Evolutionary conservation across 64 coral and sea anemone genomes (phyloP).

Genomic region (Montipora sp.): DNA sequence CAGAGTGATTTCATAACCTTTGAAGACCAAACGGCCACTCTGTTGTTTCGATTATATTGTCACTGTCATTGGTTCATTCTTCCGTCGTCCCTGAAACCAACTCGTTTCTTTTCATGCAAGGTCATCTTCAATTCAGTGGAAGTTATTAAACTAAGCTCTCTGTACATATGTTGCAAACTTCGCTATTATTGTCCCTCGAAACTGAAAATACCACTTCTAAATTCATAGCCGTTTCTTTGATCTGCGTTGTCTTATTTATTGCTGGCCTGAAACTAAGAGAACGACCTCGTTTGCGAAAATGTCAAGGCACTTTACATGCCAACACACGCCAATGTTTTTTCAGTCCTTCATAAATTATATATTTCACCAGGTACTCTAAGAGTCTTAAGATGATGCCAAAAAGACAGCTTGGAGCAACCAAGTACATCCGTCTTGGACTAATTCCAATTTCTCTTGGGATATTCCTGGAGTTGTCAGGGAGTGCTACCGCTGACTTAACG

Average conservation of each 20-base stretch:
- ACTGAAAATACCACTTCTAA: too few relatives aligned
- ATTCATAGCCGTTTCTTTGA: too few relatives aligned
- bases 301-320: not conserved
- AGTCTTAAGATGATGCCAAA: not conserved
- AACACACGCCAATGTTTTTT: not conserved
- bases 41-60: too few relatives aligned
- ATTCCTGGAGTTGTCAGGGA: not conserved
- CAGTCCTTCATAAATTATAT: not conserved
- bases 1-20: too few relatives aligned
- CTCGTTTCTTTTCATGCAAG: too few relatives aligned
- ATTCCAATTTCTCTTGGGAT: not conserved
- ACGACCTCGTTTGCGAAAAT: not conserved
- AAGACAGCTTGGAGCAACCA: constrained; percentile 23
- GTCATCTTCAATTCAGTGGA: too few relatives aligned
- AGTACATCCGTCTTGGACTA: not conserved
- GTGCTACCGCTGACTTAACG: not conserved
- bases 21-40: too few relatives aligned
- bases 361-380: not conserved
- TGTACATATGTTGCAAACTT: not conserved
- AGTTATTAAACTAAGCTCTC: not conserved
- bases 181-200: not conserved
- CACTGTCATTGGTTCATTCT: too few relatives aligned
- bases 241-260: too few relatives aligned
- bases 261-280: not conserved
- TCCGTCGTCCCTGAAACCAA: too few relatives aligned